Base-by-base conservation (phyloP, 2,888 invertebrate genomes). In the Antheraea assamensis region DNA sequence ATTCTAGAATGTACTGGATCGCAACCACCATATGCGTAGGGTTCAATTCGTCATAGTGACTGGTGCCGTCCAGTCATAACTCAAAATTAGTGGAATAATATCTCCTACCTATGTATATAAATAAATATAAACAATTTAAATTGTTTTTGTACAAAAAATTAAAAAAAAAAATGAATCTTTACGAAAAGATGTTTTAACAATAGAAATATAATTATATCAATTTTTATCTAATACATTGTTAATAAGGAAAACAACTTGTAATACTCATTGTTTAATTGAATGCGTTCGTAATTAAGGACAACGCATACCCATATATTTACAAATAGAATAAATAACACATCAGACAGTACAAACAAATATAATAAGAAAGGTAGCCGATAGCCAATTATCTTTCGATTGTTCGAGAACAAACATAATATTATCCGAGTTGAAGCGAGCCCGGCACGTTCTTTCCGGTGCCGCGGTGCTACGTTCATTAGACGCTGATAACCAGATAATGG, bases 371-470 rank as follows among this genome's bases (percentile, higher is more conserved):
- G 10, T 49, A 55, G 27, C 61, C 35, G 58, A 71, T 27, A 70
- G 30, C 21, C 35, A 70, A 68, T 30, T 71, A 71, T 70, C 61
- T 30, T 70, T 73, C 73, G 73, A 72, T 73, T 68, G 68, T 21
- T 31, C n/a, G 35, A 35, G 68, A 68, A 35, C 35, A 68, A 68
- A 68, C 35, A 35, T 68, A 68, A 35, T 71, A 77, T 76, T 72
- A 77, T 77, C 77, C 74, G 75, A 72, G 66, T 70, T 30, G 73
- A 21, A 42, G 75, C 64, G 75, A 72, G 68, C 47, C 74, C 58
- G 75, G 74, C 79, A 78, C 78, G 80, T 78, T 66, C 75, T 71
- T 74, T 71, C 74, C 76, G 70, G 73, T 73, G n/a, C n/a, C 30
- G 4, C 75, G 70, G 73, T 73, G 71, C 7, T 52, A n/a, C 49